Conservation (phyloP, 2,113 vertebrate species). For the Myotis brandtii region DNA sequence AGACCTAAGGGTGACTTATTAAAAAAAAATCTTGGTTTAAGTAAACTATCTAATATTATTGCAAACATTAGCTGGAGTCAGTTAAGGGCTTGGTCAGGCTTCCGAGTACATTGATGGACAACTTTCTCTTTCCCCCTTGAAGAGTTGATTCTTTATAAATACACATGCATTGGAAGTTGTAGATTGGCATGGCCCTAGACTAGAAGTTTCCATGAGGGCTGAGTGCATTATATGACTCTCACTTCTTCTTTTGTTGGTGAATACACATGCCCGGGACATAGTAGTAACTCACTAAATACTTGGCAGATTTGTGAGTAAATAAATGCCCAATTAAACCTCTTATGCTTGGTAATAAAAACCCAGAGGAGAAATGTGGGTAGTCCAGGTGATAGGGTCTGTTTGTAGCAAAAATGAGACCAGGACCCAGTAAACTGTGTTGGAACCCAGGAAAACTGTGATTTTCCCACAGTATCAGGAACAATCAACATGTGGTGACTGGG, state of each 20-base stretch:
- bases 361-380: background rate
- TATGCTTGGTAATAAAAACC: background rate
- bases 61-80: background rate
- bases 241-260: background rate
- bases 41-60: background rate
- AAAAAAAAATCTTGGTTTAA: background rate
- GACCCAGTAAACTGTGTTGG: background rate
- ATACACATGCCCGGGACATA: background rate
- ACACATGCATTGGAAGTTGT: background rate
- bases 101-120: background rate
- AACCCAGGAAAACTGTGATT: background rate
- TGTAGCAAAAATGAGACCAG: background rate
- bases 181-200: background rate
- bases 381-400: background rate
- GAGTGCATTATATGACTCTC: rapidly evolving
- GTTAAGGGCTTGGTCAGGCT: background rate
- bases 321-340: background rate
- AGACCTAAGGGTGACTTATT: background rate
- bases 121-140: background rate
- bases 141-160: background rate
- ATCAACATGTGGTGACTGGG: background rate
- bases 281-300: background rate
- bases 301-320: background rate
- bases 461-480: background rate
- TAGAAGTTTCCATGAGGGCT: background rate